Base-by-base conservation (phyloP, 1,140 invertebrate genomes). In the Neodiprion fabricii region DNA sequence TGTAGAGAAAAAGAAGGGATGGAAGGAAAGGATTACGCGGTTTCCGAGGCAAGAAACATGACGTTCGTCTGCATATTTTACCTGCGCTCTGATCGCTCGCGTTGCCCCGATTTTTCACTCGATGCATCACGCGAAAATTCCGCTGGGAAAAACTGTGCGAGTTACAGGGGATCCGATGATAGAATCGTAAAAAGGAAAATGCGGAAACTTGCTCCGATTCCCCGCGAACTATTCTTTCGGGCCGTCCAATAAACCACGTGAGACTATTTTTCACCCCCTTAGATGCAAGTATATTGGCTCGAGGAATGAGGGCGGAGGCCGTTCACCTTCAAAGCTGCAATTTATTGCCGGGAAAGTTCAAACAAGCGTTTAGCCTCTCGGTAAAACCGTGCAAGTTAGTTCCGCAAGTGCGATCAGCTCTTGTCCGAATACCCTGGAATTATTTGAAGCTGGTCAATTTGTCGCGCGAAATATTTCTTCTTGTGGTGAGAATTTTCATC, bases 261-360 rank as follows among this genome's bases (percentile, higher is more conserved):
- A 68, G 68, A 68, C 67, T 74, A 74, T 74, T 74, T 74, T 74
- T 67, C 65, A 68, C 73, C 65, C 48, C 9, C 53, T 48, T 73
- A 66, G 67, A 48, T 53, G 53, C 48, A 12, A 21, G 14, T 14
- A n/a, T 66, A 61, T 61, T 61, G 53, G 53, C 11, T 61, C 53
- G 53, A 61, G 53, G n/a, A 14, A 17, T 9, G 53, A 17, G 53
- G 53, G 53, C 53, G 53, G 53, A 61, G 53, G 53, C 8, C 53
- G 53, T 61, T 61, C 53, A 61, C 53, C 53, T 61, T 61, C 53
- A 61, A 61, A 61, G 53, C 53, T 61, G 53, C 53, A 61, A 61
- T 61, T 61, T 61, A 61, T 61, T 61, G 53, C 53, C 53, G 11
- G 53, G 4, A 12, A 61, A 61, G 53, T 61, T 61, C 53, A 61